Base-by-base conservation (phyloP, 53 echinoderm and acorn worm genomes). In the Mesocentrotus franciscanus region DNA sequence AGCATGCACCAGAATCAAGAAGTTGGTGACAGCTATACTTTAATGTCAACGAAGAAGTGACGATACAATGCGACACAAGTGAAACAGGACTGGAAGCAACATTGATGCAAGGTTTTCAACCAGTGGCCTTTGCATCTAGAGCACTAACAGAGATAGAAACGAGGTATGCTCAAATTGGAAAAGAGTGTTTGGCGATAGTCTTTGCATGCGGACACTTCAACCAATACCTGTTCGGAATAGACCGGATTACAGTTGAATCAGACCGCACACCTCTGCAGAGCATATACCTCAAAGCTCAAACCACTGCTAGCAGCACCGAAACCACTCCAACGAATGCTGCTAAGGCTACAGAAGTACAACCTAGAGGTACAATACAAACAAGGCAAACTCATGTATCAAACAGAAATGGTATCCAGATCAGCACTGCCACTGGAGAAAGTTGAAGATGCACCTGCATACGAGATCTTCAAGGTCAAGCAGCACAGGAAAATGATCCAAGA, bases 141-240 rank as follows among this genome's bases (percentile, higher is more conserved):
- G 90, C 97, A 17, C 87, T 95, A 49, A 90, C 97, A 85, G 81
- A 89, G 35, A 92, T 92, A 55, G 95, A 96, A 76, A 30, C 61
- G 34, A 93, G 94, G n/a, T 96, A 96, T 89, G 95, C 95, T 68
- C 96, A 97, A 71, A 96, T 97, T 81, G 96, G 96, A 92, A 96
- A 96, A 85, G 93, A 96, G 91, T 96, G 95, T 68, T 56, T 97
- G 64, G 96, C 96, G 60, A 92, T 95, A 13, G 94, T 93, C 34
- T 96, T 92, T 39, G 1, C 3, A 39, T 39, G 39, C 58, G 96
- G 96, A 90, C 78, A 79, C 60, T 97, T 96, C 62, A 74, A 96
- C 42, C 96, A 96, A 24, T 97, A 92, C 70, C 83, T 97, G 14
- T 85, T 85, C 39, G 96, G 96, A 35, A 85, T 34, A 87, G 83